These are phyloP conservation scores for Drosophila kuntzei DNA, from an alignment of 2,888 invertebrate genomes.

Conservation along the genomic window DNA sequence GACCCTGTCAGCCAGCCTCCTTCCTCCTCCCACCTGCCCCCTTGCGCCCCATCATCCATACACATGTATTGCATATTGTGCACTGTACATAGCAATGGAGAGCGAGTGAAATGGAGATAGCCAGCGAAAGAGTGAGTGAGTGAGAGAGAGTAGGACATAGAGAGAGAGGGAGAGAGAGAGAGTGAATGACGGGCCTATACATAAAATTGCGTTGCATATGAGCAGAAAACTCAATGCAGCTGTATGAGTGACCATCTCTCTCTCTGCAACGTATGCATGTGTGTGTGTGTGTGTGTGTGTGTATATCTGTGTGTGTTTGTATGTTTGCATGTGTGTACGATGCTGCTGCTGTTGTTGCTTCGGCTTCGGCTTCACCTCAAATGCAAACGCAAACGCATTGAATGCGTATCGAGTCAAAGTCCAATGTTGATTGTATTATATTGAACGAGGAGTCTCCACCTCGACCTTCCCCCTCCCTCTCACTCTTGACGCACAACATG, in stretches of 20 bases:
- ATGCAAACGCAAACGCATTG: conserved; percentile 73
- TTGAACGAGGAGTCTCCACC: conserved; percentile 49
- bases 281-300: conserved; percentile 8
- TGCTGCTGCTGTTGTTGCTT: conserved; percentile 27
- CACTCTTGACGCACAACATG: conserved; percentile 28
- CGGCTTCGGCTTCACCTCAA: conserved; percentile 51
- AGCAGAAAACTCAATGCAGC: conserved; percentile 48
- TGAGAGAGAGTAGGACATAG: conserved; percentile 14
- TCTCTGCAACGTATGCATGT: conserved; percentile 13
- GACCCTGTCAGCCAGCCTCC: conserved; percentile 48
- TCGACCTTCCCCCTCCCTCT: background rate
- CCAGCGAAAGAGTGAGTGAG: conserved; percentile 16
- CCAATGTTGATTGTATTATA: conserved; percentile 81
- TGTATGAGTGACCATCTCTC: conserved; percentile 42
- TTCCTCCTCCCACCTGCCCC: conserved; percentile 9
- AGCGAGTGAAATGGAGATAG: conserved; percentile 38
- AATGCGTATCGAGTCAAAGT: conserved; percentile 76
- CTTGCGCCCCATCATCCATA: conserved; percentile 7
- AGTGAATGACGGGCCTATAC: conserved; percentile 72
- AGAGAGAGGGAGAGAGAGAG: conserved; percentile 18
- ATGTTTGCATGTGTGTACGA: background rate
- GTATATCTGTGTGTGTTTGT: conserved; percentile 39
- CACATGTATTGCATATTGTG: conserved; percentile 28
- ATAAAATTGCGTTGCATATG: conserved; percentile 69
- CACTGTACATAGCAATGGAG: conserved; percentile 47